These are phyloP conservation scores for Triops longicaudatus DNA, from an alignment of 1,140 invertebrate genomes.

Conservation along the genomic window DNA sequence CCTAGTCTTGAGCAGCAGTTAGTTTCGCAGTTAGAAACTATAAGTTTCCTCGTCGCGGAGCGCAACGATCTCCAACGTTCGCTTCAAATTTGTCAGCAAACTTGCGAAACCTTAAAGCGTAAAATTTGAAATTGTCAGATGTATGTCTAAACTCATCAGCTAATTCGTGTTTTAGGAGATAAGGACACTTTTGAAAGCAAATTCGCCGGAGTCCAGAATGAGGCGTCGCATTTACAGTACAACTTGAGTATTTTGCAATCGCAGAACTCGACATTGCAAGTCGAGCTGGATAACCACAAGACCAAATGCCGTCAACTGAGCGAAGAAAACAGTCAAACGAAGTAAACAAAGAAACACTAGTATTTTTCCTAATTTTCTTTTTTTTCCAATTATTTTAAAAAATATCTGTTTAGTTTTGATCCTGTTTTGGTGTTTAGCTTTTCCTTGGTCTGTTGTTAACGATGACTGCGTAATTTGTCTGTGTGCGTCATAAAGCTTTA, in stretches of 20 bases:
- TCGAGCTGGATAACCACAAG: not conserved
- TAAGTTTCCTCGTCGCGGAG: constrained; percentile 13
- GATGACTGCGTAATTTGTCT: too few species aligned
- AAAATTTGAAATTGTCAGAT: not conserved
- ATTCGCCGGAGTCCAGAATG: not conserved
- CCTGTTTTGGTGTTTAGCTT: too few species aligned
- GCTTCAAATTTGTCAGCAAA: not conserved
- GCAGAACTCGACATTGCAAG: not conserved
- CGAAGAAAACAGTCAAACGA: not conserved
- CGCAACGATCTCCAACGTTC: constrained; percentile 13
- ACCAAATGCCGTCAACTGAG: not conserved
- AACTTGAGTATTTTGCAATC: constrained; percentile 26
- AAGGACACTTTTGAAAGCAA: not conserved
- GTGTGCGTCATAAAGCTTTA: not conserved
- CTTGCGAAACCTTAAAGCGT: not conserved
- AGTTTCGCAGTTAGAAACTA: not conserved
- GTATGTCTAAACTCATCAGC: not conserved
- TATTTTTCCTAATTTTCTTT: too few species aligned
- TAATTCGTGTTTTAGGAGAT: not conserved
- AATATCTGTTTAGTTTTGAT: too few species aligned
- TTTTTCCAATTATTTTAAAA: too few species aligned
- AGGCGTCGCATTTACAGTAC: constrained; percentile 10
- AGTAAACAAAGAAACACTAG: too few species aligned
- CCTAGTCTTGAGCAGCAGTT: not conserved
- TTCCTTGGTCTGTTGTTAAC: too few species aligned